These are phyloP conservation scores for Zaprionus africanus DNA, from an alignment of 1,140 invertebrate genomes.

Conservation along the genomic window DNA sequence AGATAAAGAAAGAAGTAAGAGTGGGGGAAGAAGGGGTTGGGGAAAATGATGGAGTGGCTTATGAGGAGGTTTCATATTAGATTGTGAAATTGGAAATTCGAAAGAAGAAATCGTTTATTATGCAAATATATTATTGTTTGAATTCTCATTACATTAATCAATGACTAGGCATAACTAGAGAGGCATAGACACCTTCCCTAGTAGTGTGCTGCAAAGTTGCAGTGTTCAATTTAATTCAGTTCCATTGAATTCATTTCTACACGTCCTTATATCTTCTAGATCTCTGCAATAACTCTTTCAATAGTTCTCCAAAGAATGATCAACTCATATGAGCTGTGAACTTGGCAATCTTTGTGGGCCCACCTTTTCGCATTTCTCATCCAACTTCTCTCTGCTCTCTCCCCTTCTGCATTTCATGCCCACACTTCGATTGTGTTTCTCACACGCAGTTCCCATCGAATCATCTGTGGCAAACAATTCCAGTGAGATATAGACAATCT, in stretches of 20 bases:
- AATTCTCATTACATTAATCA: no score
- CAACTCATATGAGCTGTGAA: not conserved
- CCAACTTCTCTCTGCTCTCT: conserved; percentile 28
- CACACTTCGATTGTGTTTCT: conserved; percentile 47
- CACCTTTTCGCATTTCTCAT: conserved; percentile 36
- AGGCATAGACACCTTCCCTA: no score
- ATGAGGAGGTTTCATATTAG: not conserved
- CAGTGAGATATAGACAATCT: conserved; percentile 42
- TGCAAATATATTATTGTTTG: no score
- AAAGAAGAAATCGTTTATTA: no score
- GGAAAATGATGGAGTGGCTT: not conserved
- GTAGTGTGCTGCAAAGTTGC: not conserved
- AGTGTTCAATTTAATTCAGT: not conserved
- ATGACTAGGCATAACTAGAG: no score
- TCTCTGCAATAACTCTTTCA: not conserved
- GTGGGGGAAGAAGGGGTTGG: not conserved
- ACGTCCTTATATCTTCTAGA: not conserved
- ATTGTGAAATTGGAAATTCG: not conserved
- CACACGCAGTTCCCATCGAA: conserved; percentile 56
- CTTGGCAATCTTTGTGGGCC: conserved; percentile 2
- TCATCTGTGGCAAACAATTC: conserved; percentile 21
- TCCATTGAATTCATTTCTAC: not conserved
- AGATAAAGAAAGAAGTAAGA: not conserved
- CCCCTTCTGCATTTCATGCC: conserved; percentile 24
- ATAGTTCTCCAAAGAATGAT: conserved; percentile 3